A percentile compares a stretch with the other conserved stretches of the same genome.
Conservation (phyloP, 2,797 vertebrate genomes). For the Xenops minutus region DNA sequence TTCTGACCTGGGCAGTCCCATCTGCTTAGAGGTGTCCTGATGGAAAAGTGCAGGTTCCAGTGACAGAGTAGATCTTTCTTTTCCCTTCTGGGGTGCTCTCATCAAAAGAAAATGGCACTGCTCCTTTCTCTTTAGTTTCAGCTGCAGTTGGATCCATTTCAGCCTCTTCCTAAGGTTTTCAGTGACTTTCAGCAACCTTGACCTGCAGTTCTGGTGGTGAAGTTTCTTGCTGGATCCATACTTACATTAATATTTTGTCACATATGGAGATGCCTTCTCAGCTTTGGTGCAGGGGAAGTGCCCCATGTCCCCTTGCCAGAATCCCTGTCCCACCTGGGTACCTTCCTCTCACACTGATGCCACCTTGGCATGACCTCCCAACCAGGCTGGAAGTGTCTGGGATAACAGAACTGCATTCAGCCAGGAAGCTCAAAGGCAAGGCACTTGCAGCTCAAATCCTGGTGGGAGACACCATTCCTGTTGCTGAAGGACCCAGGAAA, state of each 20-base stretch:
- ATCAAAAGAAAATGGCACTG: background rate
- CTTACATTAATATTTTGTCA: background rate
- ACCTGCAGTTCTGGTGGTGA: background rate
- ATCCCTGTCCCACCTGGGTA: background rate
- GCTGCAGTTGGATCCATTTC: background rate
- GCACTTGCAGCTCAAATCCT: background rate
- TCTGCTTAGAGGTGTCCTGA: background rate
- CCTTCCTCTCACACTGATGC: background rate
- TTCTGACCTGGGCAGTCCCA: background rate
- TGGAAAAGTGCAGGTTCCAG: background rate
- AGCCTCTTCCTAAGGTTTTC: background rate
- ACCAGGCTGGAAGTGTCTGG: background rate
- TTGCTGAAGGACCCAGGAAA: background rate
- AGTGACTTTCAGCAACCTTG: background rate
- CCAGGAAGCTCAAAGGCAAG: background rate
- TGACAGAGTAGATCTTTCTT: background rate
- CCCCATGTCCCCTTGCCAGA: background rate
- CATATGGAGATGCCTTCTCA: accelerated
- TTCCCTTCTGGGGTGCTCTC: background rate
- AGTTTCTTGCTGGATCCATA: background rate
- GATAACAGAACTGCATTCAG: background rate
- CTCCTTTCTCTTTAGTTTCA: background rate
- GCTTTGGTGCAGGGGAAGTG: background rate
- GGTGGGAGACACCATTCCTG: background rate
- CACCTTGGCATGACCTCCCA: background rate